Conservation (phyloP, 1,140 invertebrate species). For the Platorchestia sp. region DNA sequence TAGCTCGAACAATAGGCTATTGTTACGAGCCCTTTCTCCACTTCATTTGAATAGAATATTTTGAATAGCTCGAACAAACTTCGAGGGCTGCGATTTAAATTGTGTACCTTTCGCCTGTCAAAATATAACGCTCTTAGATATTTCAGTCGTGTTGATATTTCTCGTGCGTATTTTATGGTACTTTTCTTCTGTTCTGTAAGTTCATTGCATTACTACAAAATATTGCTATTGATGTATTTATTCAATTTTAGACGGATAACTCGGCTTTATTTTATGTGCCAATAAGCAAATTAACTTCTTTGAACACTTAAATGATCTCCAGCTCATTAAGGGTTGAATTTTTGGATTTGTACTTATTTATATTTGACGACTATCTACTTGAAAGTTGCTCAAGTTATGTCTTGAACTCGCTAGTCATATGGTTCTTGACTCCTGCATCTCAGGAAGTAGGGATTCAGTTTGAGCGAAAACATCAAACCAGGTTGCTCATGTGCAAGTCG, state of each 20-base stretch:
- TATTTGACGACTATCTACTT: not conserved
- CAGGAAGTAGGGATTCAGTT: not conserved
- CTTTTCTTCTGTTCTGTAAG: not conserved
- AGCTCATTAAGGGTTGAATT: not conserved
- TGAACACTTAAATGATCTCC: not conserved
- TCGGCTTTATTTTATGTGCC: not conserved
- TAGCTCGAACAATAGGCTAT: conserved; percentile 23
- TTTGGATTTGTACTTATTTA: not conserved
- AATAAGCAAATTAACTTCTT: not conserved
- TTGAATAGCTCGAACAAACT: not conserved
- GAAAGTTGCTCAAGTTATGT: not conserved
- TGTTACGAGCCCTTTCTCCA: conserved; percentile 12
- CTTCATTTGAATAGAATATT: conserved; percentile 24
- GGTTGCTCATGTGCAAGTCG: not conserved
- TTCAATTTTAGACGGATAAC: not conserved
- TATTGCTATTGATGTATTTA: not conserved
- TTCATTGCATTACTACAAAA: not conserved
- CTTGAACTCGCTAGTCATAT: not conserved
- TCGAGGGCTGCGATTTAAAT: not conserved
- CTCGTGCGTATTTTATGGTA: not conserved
- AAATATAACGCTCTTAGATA: not conserved
- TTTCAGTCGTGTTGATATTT: not conserved
- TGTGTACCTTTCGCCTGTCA: not conserved
- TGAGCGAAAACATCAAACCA: not conserved
- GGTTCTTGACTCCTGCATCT: not conserved